Conservation (phyloP, 2,888 invertebrate genomes). For the Liopterus haemorrhoidalis region DNA sequence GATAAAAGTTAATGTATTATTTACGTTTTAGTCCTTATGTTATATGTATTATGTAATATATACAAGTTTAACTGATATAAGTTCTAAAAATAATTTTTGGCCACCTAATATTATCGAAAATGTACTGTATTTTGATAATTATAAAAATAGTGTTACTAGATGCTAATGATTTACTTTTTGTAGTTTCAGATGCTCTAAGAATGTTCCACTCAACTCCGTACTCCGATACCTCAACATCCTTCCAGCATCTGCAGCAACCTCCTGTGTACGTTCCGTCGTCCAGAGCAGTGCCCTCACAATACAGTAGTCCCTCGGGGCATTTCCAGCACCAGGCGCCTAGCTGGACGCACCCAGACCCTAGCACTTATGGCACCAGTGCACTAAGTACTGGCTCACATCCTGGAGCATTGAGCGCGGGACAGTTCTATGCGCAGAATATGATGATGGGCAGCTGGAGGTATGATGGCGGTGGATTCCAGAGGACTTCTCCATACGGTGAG, state of each 20-base stretch:
- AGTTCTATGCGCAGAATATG: constrained; percentile 76
- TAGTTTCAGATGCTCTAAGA: constrained; percentile 21
- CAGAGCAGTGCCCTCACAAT: constrained; percentile 45
- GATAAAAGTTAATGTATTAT: too few relatives aligned
- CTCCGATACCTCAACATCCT: constrained; percentile 40
- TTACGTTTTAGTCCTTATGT: too few relatives aligned
- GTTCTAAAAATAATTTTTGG: too few relatives aligned
- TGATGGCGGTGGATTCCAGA: constrained; percentile 69
- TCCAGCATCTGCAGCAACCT: constrained; percentile 47
- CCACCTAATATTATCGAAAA: not conserved
- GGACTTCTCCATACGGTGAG: constrained; percentile 74
- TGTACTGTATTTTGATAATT: not conserved
- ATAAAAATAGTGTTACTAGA: not conserved
- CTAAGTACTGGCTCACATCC: constrained; percentile 45
- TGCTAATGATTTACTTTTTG: not conserved
- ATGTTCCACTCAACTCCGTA: constrained; percentile 46
- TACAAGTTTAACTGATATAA: too few relatives aligned
- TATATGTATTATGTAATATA: too few relatives aligned
- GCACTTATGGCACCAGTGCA: constrained; percentile 43
- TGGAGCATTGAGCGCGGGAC: constrained; percentile 51
- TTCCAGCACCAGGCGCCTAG: constrained; percentile 34
- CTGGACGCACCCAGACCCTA: constrained; percentile 41
- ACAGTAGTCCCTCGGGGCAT: constrained; percentile 47
- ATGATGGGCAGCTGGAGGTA: constrained; percentile 73
- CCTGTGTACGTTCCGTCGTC: constrained; percentile 67